A percentile compares a stretch with the other conserved stretches of the same genome.
phyloP scores from a whole-genome alignment of 64 coral and sea anemone species.

The Stichodactyla helianthus region DNA sequence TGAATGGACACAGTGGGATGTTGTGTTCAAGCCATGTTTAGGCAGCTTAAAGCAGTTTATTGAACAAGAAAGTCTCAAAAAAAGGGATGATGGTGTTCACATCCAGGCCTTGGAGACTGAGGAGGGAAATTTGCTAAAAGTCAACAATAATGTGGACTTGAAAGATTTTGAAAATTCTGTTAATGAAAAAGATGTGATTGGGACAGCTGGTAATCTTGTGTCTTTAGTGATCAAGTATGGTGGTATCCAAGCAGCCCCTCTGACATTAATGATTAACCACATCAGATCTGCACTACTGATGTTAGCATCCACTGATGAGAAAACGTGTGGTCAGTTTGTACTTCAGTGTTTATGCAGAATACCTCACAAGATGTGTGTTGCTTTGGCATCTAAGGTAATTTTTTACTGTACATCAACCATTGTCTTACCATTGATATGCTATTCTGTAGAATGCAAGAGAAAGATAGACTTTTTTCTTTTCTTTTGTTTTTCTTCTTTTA shows the following conservation, averaged over 20 bases:
- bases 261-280: constrained; percentile 72
- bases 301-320: neutral
- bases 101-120: constrained; percentile 47
- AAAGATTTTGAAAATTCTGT: constrained; percentile 44
- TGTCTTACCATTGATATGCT: too few relatives aligned
- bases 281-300: constrained; percentile 39
- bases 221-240: constrained; percentile 82
- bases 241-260: constrained; percentile 58
- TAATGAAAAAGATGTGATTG: constrained; percentile 36
- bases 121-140: constrained; percentile 40
- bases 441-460: too few relatives aligned
- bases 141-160: constrained; percentile 41
- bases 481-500: neutral
- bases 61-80: constrained; percentile 10
- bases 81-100: neutral
- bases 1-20: constrained; percentile 52
- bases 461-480: neutral
- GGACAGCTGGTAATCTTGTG: constrained; percentile 67
- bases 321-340: constrained; percentile 28
- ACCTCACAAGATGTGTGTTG: constrained; percentile 25
- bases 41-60: constrained; percentile 39
- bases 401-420: too few relatives aligned
- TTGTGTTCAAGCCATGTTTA: constrained; percentile 31
- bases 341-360: constrained; percentile 58
- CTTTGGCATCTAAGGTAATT: constrained; percentile 38